Conservation (phyloP, 2,797 vertebrate species). For the Gallinago solitaria region DNA sequence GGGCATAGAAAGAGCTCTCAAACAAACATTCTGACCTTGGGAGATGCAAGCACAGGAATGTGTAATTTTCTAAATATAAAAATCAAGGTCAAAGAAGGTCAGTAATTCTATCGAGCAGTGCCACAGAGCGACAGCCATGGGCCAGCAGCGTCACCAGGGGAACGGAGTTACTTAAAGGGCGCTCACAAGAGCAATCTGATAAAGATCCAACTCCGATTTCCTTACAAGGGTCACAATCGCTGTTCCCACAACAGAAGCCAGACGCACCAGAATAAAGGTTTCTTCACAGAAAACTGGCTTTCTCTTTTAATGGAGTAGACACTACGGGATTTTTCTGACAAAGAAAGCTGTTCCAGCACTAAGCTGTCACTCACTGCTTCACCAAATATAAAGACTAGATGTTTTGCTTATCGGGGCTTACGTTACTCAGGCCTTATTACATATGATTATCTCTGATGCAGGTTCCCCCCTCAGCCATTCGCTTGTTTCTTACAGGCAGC, state of each 20-base stretch:
- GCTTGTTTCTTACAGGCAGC: not conserved
- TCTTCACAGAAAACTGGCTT: not conserved
- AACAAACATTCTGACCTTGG: not conserved
- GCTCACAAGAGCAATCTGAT: not conserved
- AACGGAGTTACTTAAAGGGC: not conserved
- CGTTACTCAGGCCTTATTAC: not conserved
- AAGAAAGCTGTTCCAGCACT: not conserved
- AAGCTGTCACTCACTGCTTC: not conserved
- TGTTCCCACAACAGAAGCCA: constrained; percentile 33
- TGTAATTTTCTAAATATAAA: constrained; percentile 57
- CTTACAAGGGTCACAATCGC: not conserved
- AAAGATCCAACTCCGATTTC: not conserved
- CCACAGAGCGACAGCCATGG: constrained; percentile 20
- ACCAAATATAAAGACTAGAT: not conserved
- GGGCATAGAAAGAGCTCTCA: not conserved
- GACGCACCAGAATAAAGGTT: not conserved
- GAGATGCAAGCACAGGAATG: constrained; percentile 17
- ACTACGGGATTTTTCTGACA: not conserved
- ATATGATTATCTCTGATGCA: not conserved
- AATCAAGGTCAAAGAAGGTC: constrained; percentile 32
- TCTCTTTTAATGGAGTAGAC: not conserved
- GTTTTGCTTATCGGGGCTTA: not conserved
- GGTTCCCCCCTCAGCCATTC: not conserved
- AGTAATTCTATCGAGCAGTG: constrained; percentile 28
- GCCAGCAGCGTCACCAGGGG: constrained; percentile 28